Evolutionary conservation across 2,888 invertebrate genomes (phyloP).

Genomic region (Orgyia antiqua): DNA sequence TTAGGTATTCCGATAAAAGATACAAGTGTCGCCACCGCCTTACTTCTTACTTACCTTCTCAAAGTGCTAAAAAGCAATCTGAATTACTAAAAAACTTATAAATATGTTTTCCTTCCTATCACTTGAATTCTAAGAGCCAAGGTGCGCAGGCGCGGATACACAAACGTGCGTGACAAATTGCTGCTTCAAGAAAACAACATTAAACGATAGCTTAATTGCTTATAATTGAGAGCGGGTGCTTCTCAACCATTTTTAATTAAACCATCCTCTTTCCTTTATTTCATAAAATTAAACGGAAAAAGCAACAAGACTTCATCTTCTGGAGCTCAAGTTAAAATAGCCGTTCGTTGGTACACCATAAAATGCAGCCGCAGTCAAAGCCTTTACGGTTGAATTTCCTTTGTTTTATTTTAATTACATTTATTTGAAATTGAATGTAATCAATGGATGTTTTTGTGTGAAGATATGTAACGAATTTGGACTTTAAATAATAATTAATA

Average conservation of each 20-base stretch:
- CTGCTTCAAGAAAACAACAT: constrained; percentile 31
- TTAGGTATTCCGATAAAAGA: no score
- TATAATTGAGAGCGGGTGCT: constrained; percentile 36
- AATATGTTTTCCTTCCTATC: no score
- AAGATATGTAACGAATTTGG: neutral
- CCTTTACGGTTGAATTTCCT: constrained; percentile 9
- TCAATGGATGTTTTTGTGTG: constrained; percentile 26
- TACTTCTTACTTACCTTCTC: no score
- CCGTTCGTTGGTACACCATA: constrained; percentile 6
- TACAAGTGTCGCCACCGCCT: no score
- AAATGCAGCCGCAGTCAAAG: constrained; percentile 15
- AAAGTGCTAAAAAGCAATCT: no score
- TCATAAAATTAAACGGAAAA: neutral
- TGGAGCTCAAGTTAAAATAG: constrained; percentile 17
- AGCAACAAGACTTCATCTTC: neutral
- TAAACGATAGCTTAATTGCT: constrained; percentile 55
- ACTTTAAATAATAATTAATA: no score
- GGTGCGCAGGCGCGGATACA: no score
- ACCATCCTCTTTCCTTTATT: constrained; percentile 1
- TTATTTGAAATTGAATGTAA: constrained; percentile 24
- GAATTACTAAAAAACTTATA: no score
- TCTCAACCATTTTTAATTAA: constrained; percentile 8
- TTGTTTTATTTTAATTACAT: constrained; percentile 26
- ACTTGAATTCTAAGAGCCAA: no score
- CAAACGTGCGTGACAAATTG: constrained; percentile 54